Base-by-base conservation (phyloP, 1,140 invertebrate species). In the Liolophura sinensis region DNA sequence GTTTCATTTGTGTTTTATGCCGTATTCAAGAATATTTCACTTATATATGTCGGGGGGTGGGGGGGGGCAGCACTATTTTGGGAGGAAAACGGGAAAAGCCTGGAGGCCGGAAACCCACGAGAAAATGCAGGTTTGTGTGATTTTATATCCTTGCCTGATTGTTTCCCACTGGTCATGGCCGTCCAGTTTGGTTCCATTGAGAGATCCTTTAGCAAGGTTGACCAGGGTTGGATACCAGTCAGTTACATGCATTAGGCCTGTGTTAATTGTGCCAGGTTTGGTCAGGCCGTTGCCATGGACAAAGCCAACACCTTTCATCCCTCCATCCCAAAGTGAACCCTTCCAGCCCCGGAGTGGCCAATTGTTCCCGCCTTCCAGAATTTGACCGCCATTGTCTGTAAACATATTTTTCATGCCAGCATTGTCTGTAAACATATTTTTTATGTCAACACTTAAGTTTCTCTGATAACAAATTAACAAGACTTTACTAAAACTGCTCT, bases 301-400 rank as follows among this genome's bases (percentile, higher is more conserved):
- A 72, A 86, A 84, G 15, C 81, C 83, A 1, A 78, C 73, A 16
- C 76, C 84, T 55, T 77, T 71, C 25, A 82, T 83, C 7, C 86
- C 87, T 31, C 87, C 87, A 71, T 87, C 87, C 85, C 85, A 87
- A 40, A 87, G 64, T 4, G 84, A 83, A 22, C 73, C 77, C 69
- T 87, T 87, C 70, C 80, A 81, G 24, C 87, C 87, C 52, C 86
- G 55, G 0, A 87, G 70, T 0, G 87, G 87, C 73, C 74, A 85
- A 71, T 87, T 87, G 55, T 85, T 85, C 12, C 84, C 85, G 18
- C 85, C 85, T 27, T 70, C 76, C 54, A 70, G 69, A 0, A 81
- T 65, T 51, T 82, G 74, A 11, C 85, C 85, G 27, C 85, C 85
- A 75, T 86, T 86, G 71, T 86, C 79, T 78, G 60, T 22, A 63